Conservation (phyloP, 64 coral and sea anemone genomes). For the Pocillopora damicornis region DNA sequence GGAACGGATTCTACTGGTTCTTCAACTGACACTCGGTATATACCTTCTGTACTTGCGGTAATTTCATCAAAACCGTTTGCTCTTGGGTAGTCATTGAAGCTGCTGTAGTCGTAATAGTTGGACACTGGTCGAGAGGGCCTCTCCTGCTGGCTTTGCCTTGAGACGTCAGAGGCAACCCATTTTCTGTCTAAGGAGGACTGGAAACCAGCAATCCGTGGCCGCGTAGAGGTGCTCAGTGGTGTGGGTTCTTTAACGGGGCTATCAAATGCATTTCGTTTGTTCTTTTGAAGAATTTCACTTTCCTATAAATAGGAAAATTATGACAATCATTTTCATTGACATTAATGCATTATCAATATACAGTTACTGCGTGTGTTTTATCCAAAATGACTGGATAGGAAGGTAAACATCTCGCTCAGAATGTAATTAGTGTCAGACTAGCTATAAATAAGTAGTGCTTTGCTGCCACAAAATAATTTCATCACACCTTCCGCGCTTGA, state of each 20-base stretch:
- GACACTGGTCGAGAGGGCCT: slow-evolving; percentile 41
- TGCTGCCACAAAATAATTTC: not conserved
- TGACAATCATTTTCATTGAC: no score
- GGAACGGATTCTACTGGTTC: slow-evolving; percentile 2
- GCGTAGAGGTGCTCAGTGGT: slow-evolving; percentile 41
- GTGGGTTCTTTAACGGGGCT: slow-evolving; percentile 13
- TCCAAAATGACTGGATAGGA: no score
- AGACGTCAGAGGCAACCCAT: not conserved
- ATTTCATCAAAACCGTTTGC: not conserved
- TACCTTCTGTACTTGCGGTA: not conserved
- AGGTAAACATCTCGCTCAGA: no score
- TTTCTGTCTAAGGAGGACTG: slow-evolving; percentile 15
- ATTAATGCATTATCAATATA: not conserved
- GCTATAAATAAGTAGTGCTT: not conserved
- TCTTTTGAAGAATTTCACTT: slow-evolving; percentile 46
- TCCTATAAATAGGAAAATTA: slow-evolving; percentile 19
- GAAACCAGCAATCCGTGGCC: not conserved
- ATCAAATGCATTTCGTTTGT: slow-evolving; percentile 53
- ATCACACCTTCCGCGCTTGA: slow-evolving; percentile 38
- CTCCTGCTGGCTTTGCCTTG: slow-evolving; percentile 1
- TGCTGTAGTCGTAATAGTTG: slow-evolving; percentile 47
- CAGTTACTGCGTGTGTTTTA: not conserved
- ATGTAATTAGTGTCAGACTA: not conserved
- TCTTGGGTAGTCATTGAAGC: slow-evolving; percentile 17
- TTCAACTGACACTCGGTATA: not conserved